Base-by-base conservation (phyloP, 2,888 invertebrate species). In the Andrena marginata region DNA sequence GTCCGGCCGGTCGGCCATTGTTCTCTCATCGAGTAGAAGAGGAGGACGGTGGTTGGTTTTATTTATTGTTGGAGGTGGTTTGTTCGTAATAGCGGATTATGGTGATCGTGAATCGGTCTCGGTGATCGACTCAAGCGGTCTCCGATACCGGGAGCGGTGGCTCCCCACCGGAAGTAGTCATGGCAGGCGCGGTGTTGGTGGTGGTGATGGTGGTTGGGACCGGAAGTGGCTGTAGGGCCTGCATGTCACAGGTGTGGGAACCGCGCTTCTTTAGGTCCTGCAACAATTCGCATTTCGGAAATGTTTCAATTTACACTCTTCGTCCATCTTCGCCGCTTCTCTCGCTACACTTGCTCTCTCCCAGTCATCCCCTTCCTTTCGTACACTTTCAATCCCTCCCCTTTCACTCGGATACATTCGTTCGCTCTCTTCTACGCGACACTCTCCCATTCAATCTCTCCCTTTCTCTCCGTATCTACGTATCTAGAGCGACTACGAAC, bases 251-350 rank as follows among this genome's bases (percentile, higher is more conserved):
- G 91, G 92, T 92, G 92, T 94, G 94, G 90, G 94, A 94, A 92
- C 93, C 92, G 91, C 94, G 94, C 93, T 93, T 94, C 93, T 93
- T 94, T 92, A 94, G 92, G 87, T 94, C 94, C 94, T 94, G 93
- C 90, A 94, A 94, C 93, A 94, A 93, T 92, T 93, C 89, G 90
- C 88, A 93, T 93, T 93, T 91, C 88, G 88, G 74, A 89, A 63
- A 89, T 86, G 86, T 86, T 89, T 87, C 80, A 89, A 90, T 90
- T 82, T 85, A 82, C 51, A 82, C 74, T 81, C 82, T 64, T 76
- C 78, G 83, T 70, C 83, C 84, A 73, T 80, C 51, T 81, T 80
- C 75, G 54, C 59, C 65, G 49, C 33, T 65, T 42, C 60, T 68
- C 63, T 5, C 42, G 13, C 16, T 42, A 42, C 42, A 1, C 42